Conservation (phyloP, 2,113 vertebrate genomes). For the Cervus canadensis region DNA sequence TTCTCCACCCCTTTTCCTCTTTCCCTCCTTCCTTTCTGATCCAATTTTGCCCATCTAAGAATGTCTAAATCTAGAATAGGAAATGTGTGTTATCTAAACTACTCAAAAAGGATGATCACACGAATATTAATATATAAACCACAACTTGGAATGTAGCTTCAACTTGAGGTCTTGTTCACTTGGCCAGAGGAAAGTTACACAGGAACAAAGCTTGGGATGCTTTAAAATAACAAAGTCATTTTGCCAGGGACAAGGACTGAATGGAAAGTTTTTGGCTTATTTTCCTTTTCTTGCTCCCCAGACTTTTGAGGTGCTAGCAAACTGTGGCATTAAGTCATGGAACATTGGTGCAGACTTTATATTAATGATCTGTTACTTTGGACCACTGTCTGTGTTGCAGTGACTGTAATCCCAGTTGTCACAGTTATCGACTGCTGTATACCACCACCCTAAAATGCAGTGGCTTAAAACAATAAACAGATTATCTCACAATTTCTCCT, state of each 20-base stretch:
- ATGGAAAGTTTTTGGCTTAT: not conserved
- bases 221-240: not conserved
- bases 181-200: not conserved
- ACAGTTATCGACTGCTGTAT: not conserved
- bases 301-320: not conserved
- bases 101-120: not conserved
- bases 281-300: not conserved
- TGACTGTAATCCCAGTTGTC: not conserved
- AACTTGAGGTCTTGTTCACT: not conserved
- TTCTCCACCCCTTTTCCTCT: slow-evolving; percentile 39
- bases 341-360: not conserved
- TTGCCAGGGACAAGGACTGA: not conserved
- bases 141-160: not conserved
- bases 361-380: not conserved
- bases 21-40: slow-evolving; percentile 9
- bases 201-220: not conserved
- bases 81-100: not conserved
- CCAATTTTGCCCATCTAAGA: slow-evolving; percentile 17
- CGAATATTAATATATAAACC: not conserved
- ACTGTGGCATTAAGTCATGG: not conserved
- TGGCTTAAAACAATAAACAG: not conserved
- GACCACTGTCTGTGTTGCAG: not conserved
- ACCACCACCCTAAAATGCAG: not conserved
- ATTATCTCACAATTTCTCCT: not conserved
- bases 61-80: not conserved